These are phyloP conservation scores for Caenorhabditis auriculariae DNA, from an alignment of 2,888 invertebrate genomes.

Conservation along the genomic window DNA sequence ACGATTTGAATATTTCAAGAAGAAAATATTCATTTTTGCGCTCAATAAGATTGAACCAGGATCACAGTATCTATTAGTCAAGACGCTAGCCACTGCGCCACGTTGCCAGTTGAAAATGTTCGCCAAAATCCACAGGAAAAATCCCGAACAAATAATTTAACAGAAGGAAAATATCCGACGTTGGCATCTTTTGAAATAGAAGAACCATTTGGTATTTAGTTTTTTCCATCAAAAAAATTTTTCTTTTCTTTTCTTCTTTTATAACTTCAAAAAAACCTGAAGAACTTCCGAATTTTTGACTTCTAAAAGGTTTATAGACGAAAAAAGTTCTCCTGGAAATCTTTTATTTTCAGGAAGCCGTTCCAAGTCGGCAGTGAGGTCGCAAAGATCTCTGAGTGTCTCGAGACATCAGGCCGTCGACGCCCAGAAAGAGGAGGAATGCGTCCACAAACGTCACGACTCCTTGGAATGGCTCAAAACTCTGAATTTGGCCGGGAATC, in stretches of 20 bases:
- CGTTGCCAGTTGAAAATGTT: no score
- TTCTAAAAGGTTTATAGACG: not conserved
- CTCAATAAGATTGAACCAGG: no score
- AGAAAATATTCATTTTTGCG: no score
- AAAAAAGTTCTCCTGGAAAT: not conserved
- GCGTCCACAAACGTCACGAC: constrained; percentile 70
- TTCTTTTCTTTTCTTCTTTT: not conserved
- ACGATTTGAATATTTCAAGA: no score
- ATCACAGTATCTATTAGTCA: no score
- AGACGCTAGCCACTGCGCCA: no score
- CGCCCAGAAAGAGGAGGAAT: constrained; percentile 24
- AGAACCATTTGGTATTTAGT: not conserved
- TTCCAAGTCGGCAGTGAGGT: constrained; percentile 62
- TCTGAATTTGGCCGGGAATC: constrained; percentile 82
- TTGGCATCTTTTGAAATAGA: no score
- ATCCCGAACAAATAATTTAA: no score
- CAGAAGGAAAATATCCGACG: no score
- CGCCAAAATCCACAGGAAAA: no score
- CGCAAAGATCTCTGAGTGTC: constrained; percentile 57
- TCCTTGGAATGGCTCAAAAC: constrained; percentile 80
- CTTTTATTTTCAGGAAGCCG: constrained; percentile 47
- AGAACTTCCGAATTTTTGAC: not conserved
- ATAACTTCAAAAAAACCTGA: not conserved
- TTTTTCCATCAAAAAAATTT: not conserved
- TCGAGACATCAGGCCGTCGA: constrained; percentile 39